Base-by-base conservation (phyloP, 1,140 invertebrate species). In the Reticulitermes speratus region DNA sequence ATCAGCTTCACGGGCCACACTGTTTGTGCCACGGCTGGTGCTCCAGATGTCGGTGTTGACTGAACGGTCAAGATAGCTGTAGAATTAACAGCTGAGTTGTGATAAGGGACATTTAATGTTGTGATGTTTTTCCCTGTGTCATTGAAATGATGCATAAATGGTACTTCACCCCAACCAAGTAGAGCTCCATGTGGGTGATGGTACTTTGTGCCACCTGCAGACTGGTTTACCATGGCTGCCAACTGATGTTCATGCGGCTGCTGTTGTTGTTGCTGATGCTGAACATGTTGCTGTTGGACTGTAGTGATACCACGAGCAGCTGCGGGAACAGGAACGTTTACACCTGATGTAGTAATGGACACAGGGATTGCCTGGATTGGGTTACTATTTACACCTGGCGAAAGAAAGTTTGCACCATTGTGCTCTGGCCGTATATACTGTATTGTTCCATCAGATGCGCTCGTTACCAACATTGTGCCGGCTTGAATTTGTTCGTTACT, bases 361-460 rank as follows among this genome's bases (percentile, higher is more conserved):
- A 86, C 85, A n/a, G 85, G 85, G 12, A 86, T 83, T 52, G n/a
- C 55, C 48, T 86, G 85, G 16, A 86, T 48, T 12, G 83, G 48
- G 19, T 52, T 84, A 32, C 8, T 86, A 23, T 44, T 82, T 16
- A 25, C 59, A 48, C 75, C 48, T 30, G 85, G 38, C 11, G 85
- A 21, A 32, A 86, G 21, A 25, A 86, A 82, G 81, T 83, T 83
- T 25, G 75, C 75, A 82, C 85, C 85, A 52, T 83, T 84, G n/a
- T 84, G 83, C 45, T 84, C 83, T 52, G 83, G 85, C 9, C 82
- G 85, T 30, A 86, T 82, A 82, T 86, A 86, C 69, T 86, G 85
- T 30, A 86, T 86, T 25, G 75, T 86, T 82, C 85, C 85, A 86
- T 86, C 85, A n/a, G 82, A 81, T 9, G 85, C n/a, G 44, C 82